Percentiles rank a stretch among this genome's conserved stretches.
These are phyloP conservation scores for Adoxophyes honmai DNA, from an alignment of 1,140 invertebrate species.

Conservation along the genomic window DNA sequence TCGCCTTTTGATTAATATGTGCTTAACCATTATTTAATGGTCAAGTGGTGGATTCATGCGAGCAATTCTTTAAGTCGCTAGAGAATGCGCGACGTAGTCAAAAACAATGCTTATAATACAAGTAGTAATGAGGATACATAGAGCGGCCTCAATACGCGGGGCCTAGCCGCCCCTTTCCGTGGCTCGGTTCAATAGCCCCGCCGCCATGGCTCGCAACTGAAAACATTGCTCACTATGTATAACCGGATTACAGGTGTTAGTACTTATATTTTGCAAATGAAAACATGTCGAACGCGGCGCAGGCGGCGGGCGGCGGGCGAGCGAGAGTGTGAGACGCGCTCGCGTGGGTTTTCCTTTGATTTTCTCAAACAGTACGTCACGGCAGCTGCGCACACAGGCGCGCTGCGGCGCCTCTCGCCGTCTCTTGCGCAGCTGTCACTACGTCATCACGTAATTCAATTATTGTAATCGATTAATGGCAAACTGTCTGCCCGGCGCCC, in stretches of 20 bases:
- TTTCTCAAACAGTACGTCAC: slow-evolving; percentile 48
- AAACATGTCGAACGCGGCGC: slow-evolving; percentile 28
- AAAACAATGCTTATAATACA: no score
- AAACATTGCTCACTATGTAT: slow-evolving; percentile 9
- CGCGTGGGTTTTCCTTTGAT: slow-evolving; percentile 54
- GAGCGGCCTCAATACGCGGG: not conserved
- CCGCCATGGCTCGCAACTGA: not conserved
- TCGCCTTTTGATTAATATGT: slow-evolving; percentile 6
- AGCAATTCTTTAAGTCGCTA: no score
- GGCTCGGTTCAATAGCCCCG: not conserved
- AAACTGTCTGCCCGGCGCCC: slow-evolving; percentile 41
- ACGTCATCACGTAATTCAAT: slow-evolving; percentile 51
- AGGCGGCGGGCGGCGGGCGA: not conserved
- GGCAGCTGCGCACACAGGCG: slow-evolving; percentile 48
- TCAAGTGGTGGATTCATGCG: no score
- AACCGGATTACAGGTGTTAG: slow-evolving; percentile 36
- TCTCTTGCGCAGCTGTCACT: slow-evolving; percentile 50
- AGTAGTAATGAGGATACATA: no score
- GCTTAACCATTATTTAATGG: not conserved
- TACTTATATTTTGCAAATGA: slow-evolving; percentile 43
- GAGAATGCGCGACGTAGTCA: no score
- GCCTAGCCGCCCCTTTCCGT: not conserved
- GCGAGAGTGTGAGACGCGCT: slow-evolving; percentile 24
- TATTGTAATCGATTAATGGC: slow-evolving; percentile 59
- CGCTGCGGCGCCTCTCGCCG: slow-evolving; percentile 18